Percentiles rank a stretch among this genome's conserved stretches.
phyloP scores from a whole-genome alignment of 2,113 vertebrate genomes.

The Hucho hucho region DNA sequence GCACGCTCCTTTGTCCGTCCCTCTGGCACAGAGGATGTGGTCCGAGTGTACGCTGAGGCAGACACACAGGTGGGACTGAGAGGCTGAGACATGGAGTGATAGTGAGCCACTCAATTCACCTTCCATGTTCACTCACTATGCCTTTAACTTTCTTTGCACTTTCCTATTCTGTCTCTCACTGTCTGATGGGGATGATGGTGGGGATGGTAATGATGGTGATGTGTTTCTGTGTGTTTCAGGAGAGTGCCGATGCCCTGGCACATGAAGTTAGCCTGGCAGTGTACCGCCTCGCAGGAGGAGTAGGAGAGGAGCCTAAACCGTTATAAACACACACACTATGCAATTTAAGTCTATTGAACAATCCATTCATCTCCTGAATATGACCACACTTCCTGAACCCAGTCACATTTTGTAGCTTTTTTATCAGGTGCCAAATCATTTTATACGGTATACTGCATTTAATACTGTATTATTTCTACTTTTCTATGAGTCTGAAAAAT shows the following conservation, averaged over 20 bases:
- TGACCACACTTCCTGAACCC: conserved; percentile 1
- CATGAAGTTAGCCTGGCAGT: conserved; percentile 89
- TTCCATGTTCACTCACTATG: neutral
- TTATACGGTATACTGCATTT: conserved; percentile 23
- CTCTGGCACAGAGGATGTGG: conserved; percentile 91
- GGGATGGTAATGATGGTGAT: neutral
- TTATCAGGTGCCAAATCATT: conserved; percentile 16
- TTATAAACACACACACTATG: neutral
- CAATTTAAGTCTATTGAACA: neutral
- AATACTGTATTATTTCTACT: neutral
- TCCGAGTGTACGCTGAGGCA: conserved; percentile 91
- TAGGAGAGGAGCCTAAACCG: conserved; percentile 81
- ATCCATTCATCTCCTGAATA: neutral
- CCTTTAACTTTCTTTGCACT: neutral
- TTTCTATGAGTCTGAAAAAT: conserved; percentile 2
- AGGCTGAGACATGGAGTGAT: neutral
- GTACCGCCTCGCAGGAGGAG: conserved; percentile 84
- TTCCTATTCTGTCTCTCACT: neutral
- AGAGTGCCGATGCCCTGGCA: conserved; percentile 84
- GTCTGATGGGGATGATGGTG: neutral
- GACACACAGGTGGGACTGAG: conserved; percentile 84
- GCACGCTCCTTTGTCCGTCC: conserved; percentile 92
- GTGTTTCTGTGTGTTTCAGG: conserved; percentile 71
- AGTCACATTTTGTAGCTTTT: neutral
- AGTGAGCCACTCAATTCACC: neutral